A percentile compares a stretch with the other conserved stretches of the same genome.
Evolutionary conservation across 2,888 invertebrate species (phyloP).

Genomic region (Acleris sparsana): DNA sequence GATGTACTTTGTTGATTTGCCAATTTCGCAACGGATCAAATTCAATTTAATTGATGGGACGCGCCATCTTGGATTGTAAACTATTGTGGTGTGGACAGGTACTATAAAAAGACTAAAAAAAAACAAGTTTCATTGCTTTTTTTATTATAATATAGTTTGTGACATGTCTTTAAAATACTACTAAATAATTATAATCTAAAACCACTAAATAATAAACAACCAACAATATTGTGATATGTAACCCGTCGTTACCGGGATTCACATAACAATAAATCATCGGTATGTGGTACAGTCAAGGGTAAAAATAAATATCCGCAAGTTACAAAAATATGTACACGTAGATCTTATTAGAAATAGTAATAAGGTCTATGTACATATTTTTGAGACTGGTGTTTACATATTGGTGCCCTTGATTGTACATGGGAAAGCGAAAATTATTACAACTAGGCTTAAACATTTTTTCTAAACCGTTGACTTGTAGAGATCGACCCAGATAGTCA

Average conservation of each 20-base stretch:
- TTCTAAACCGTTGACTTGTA: neutral
- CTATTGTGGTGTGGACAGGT: too few relatives aligned
- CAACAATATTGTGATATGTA: conserved; percentile 26
- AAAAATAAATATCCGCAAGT: too few relatives aligned
- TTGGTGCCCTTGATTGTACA: too few relatives aligned
- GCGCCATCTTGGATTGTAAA: too few relatives aligned
- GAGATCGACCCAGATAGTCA: neutral
- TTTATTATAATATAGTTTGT: conserved; percentile 55
- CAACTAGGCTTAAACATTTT: neutral
- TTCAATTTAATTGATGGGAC: too few relatives aligned
- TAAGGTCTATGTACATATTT: too few relatives aligned
- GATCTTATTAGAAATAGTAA: too few relatives aligned
- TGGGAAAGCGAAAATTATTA: neutral
- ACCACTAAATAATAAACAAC: conserved; percentile 34
- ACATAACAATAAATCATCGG: conserved; percentile 26
- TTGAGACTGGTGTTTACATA: too few relatives aligned
- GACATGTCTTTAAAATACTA: conserved; percentile 52
- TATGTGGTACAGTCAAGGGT: too few relatives aligned
- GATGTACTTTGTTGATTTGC: too few relatives aligned
- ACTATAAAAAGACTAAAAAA: conserved; percentile 29
- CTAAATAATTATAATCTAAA: conserved; percentile 24
- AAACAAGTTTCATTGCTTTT: conserved; percentile 35
- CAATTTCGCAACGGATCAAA: too few relatives aligned
- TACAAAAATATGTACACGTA: too few relatives aligned
- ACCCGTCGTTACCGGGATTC: conserved; percentile 7